These are phyloP conservation scores for Nipponacmea schrenckii DNA, from an alignment of 2,888 invertebrate genomes.

Conservation along the genomic window DNA sequence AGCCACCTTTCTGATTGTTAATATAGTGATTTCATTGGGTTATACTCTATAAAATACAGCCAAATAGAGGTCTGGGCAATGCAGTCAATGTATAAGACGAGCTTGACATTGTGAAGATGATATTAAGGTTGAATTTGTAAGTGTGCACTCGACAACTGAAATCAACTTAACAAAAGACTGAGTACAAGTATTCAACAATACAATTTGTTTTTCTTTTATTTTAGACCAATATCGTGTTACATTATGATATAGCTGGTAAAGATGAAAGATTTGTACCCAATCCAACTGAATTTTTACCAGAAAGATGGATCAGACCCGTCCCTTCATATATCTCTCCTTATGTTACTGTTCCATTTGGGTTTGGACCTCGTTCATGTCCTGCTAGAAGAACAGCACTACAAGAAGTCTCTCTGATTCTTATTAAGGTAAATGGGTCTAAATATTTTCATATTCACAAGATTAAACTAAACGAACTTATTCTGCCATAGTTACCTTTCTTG, in stretches of 20 bases:
- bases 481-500: too few relatives aligned
- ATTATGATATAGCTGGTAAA: constrained; percentile 9
- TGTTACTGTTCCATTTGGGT: constrained; percentile 9
- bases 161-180: too few relatives aligned
- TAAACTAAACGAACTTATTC: too few relatives aligned
- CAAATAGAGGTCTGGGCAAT: too few relatives aligned
- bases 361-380: constrained; percentile 11
- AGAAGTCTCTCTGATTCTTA: constrained; percentile 7
- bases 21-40: too few relatives aligned
- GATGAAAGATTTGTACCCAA: neutral
- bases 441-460: neutral
- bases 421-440: constrained; percentile 5
- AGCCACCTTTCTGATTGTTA: too few relatives aligned
- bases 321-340: neutral
- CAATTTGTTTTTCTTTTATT: neutral
- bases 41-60: too few relatives aligned
- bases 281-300: neutral
- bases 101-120: too few relatives aligned
- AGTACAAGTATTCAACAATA: too few relatives aligned
- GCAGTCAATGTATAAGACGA: too few relatives aligned
- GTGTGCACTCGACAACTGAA: too few relatives aligned
- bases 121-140: too few relatives aligned
- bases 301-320: constrained; percentile 3
- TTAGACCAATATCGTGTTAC: constrained; percentile 14
- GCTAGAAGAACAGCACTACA: constrained; percentile 6